These are phyloP conservation scores for Isaurus tuberculatus DNA, from an alignment of 92 coral and sea anemone genomes.

Conservation along the genomic window DNA sequence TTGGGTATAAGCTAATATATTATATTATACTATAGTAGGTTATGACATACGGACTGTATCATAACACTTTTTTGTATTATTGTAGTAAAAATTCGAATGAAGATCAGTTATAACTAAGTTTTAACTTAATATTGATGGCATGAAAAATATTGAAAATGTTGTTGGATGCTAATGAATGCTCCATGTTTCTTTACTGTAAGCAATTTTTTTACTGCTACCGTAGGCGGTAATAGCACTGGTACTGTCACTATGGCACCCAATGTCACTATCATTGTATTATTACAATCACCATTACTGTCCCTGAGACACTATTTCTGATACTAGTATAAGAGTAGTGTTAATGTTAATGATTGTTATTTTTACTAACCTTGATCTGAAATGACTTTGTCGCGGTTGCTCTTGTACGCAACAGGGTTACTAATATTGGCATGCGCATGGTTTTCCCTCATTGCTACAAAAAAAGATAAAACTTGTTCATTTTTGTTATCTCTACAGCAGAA, in stretches of 20 bases:
- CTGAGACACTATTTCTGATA: background rate
- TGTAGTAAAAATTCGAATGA: too few species aligned
- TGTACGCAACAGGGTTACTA: constrained; percentile 10
- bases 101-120: too few species aligned
- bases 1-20: too few species aligned
- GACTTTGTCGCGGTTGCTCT: constrained; percentile 24
- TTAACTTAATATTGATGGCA: too few species aligned
- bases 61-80: too few species aligned
- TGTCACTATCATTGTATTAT: background rate
- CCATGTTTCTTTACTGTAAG: background rate
- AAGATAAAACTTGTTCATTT: background rate
- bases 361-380: constrained; percentile 34
- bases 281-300: background rate
- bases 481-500: background rate
- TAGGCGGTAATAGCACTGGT: background rate
- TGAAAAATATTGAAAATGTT: too few species aligned
- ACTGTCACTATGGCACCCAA: background rate
- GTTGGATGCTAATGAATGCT: too few species aligned
- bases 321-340: background rate
- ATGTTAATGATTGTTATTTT: background rate
- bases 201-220: background rate
- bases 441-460: constrained; percentile 8
- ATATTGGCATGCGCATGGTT: background rate
- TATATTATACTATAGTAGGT: too few species aligned
- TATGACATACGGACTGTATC: too few species aligned